A percentile compares a stretch with the other conserved stretches of the same genome.
Evolutionary conservation across 2,888 invertebrate genomes (phyloP).

Genomic region (Molorchus minor): DNA sequence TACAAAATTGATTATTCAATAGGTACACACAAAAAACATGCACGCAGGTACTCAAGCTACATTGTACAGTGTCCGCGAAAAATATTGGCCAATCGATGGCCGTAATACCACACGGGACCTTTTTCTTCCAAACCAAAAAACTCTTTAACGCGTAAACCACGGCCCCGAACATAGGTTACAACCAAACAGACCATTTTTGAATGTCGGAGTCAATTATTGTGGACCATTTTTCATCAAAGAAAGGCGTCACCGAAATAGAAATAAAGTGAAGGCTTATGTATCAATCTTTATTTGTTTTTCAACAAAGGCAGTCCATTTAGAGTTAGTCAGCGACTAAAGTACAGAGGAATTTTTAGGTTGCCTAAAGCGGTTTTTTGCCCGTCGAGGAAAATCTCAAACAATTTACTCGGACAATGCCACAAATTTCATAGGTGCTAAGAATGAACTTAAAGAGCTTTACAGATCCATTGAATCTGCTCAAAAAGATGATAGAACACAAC

Average conservation of each 20-base stretch:
- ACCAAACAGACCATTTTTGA: constrained; percentile 25
- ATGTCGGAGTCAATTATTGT: constrained; percentile 31
- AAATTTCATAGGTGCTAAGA: constrained; percentile 44
- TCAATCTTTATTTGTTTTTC: constrained; percentile 39
- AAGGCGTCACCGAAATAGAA: constrained; percentile 26
- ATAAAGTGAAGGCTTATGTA: constrained; percentile 37
- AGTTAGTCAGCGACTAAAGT: constrained; percentile 35
- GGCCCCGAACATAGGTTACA: constrained; percentile 24
- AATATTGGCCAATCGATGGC: constrained; percentile 28
- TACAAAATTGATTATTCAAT: constrained; percentile 22
- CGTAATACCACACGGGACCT: constrained; percentile 8
- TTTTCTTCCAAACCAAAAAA: constrained; percentile 18
- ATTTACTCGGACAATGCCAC: constrained; percentile 48
- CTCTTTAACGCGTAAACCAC: constrained; percentile 28
- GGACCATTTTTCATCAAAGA: constrained; percentile 33
- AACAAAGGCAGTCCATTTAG: constrained; percentile 39
- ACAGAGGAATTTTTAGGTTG: constrained; percentile 38
- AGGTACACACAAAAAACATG: constrained; percentile 25
- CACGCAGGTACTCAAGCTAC: constrained; percentile 30
- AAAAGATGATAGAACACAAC: not conserved
- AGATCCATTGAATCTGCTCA: not conserved
- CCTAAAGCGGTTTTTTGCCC: constrained; percentile 42
- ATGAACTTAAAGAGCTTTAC: constrained; percentile 12
- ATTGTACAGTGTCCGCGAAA: constrained; percentile 17
- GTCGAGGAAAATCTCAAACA: constrained; percentile 38